Conservation (phyloP, 1,140 invertebrate species). For the Ditylenchus dipsaci region DNA sequence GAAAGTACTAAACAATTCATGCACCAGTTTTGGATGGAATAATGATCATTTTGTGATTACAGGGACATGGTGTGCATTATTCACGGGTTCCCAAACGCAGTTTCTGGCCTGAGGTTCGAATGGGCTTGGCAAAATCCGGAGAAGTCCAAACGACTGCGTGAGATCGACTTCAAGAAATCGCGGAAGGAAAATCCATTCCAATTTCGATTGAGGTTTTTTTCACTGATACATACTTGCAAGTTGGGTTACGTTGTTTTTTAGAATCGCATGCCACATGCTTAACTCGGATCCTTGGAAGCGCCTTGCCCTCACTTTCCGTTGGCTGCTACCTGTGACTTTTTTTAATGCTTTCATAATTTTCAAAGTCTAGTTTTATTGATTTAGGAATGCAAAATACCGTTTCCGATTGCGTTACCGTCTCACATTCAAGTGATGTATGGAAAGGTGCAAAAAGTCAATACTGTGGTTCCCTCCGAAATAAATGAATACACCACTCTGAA, state of each 20-base stretch:
- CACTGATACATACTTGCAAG: neutral
- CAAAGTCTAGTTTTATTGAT: neutral
- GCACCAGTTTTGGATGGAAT: too few species aligned
- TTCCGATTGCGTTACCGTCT: constrained; percentile 59
- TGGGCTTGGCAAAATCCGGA: constrained; percentile 96
- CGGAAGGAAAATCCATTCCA: constrained; percentile 69
- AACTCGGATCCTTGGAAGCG: constrained; percentile 78
- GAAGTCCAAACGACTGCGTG: constrained; percentile 72
- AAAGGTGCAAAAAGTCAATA: constrained; percentile 42
- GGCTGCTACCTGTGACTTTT: constrained; percentile 68
- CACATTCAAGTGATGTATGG: constrained; percentile 58
- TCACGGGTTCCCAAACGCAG: constrained; percentile 89
- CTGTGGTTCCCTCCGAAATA: constrained; percentile 28
- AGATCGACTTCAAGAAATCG: constrained; percentile 65
- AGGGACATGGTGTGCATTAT: constrained; percentile 90
- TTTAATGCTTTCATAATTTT: neutral
- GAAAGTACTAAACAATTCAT: too few species aligned
- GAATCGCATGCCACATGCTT: constrained; percentile 78
- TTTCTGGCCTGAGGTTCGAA: constrained; percentile 86
- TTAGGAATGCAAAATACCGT: constrained; percentile 66
- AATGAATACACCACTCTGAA: constrained; percentile 37
- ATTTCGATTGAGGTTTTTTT: constrained; percentile 65
- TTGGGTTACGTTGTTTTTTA: neutral
- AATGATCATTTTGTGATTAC: constrained; percentile 40
- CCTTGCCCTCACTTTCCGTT: constrained; percentile 76